phyloP scores from a whole-genome alignment of 1,140 invertebrate genomes.

The Euborellia annulipes region DNA sequence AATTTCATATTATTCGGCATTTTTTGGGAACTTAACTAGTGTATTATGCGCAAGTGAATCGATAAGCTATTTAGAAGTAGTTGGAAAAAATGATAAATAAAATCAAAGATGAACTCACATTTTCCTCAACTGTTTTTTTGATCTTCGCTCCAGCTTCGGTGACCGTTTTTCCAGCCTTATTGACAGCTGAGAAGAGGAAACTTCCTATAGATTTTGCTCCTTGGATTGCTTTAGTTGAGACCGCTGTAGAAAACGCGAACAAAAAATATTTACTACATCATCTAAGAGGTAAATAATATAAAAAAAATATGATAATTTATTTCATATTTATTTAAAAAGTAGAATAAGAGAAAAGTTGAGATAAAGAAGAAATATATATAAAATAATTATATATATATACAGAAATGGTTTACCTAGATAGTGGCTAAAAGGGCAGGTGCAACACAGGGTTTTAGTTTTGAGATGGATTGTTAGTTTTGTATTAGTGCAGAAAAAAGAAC shows the following conservation, averaged over 20 bases:
- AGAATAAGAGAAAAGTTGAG: neutral
- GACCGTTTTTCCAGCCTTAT: slow-evolving; percentile 67
- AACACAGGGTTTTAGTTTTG: slow-evolving; percentile 1
- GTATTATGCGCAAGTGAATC: too few relatives aligned
- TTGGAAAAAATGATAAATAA: slow-evolving; percentile 5
- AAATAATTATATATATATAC: too few relatives aligned
- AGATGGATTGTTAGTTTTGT: slow-evolving; percentile 1
- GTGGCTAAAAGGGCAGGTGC: slow-evolving; percentile 1
- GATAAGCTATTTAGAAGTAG: too few relatives aligned
- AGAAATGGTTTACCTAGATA: neutral
- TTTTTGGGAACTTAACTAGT: too few relatives aligned
- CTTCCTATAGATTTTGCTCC: slow-evolving; percentile 84
- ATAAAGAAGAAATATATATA: too few relatives aligned
- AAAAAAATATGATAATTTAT: neutral
- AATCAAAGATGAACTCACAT: slow-evolving; percentile 45
- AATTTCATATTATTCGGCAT: too few relatives aligned
- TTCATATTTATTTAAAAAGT: slow-evolving; percentile 2
- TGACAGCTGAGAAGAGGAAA: slow-evolving; percentile 78
- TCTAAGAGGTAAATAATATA: neutral
- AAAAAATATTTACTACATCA: slow-evolving; percentile 9
- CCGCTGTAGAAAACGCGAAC: slow-evolving; percentile 34
- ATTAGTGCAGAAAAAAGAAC: neutral
- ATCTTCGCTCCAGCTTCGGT: slow-evolving; percentile 73
- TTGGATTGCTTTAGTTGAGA: slow-evolving; percentile 79
- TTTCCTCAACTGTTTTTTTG: slow-evolving; percentile 90